Evolutionary conservation across 2,113 vertebrate species (phyloP).

Genomic region (Chroicocephalus ridibundus): DNA sequence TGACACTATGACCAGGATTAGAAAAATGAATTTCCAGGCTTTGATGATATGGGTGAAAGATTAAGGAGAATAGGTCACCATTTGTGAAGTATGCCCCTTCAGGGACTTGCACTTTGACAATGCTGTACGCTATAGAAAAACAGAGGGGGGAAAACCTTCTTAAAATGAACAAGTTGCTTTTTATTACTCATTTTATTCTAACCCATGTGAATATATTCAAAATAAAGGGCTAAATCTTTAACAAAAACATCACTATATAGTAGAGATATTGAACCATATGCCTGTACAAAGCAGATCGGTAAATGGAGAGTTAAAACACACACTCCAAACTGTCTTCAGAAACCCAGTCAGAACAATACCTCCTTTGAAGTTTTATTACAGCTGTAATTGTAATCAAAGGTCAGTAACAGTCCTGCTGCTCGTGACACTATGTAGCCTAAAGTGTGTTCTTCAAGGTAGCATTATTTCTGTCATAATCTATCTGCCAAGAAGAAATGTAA

Average conservation of each 20-base stretch:
- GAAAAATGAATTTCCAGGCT: background rate
- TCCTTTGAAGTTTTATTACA: background rate
- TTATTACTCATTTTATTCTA: background rate
- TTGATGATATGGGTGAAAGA: background rate
- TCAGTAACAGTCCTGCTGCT: background rate
- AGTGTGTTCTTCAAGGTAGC: background rate
- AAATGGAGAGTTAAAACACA: background rate
- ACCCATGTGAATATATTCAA: background rate
- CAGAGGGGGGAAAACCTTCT: background rate
- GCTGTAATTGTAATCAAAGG: background rate
- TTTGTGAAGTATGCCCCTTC: background rate
- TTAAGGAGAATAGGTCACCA: background rate
- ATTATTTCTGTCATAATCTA: background rate
- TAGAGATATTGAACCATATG: background rate
- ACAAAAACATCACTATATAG: background rate
- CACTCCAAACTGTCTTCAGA: background rate
- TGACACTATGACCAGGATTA: background rate
- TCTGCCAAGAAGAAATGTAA: slow-evolving; percentile 6
- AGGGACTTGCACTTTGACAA: background rate
- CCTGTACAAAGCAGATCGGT: background rate
- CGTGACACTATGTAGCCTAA: background rate
- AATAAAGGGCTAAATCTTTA: background rate
- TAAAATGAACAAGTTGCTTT: background rate
- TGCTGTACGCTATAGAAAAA: background rate
- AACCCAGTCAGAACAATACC: background rate